Conservation (phyloP, 2,888 invertebrate species). For the Liposcelis brunnea region DNA sequence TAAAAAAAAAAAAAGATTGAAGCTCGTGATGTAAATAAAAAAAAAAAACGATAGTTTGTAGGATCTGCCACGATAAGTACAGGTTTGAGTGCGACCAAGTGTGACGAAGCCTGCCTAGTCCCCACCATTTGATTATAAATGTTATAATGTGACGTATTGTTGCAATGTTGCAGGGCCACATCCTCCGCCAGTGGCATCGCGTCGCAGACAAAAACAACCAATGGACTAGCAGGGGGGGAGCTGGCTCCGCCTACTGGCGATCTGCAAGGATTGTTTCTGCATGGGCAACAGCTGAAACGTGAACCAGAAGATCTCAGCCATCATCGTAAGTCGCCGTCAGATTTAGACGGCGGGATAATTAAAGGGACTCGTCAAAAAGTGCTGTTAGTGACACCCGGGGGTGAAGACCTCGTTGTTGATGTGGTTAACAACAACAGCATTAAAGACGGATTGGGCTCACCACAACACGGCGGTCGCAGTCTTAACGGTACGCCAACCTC, state of each 20-base stretch:
- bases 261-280: conserved; percentile 35
- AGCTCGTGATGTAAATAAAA: no score
- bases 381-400: conserved; percentile 28
- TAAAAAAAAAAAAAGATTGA: no score
- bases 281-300: conserved; percentile 35
- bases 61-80: conserved; percentile 42
- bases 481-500: conserved; percentile 49
- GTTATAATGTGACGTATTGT: no score
- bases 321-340: conserved; percentile 31
- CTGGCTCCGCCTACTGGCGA: conserved; percentile 31
- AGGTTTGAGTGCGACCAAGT: conserved; percentile 34
- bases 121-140: no score
- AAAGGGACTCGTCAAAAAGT: conserved; percentile 23
- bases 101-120: neutral
- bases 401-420: conserved; percentile 30
- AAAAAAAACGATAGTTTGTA: conserved; percentile 42
- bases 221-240: conserved; percentile 45
- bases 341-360: neutral
- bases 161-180: conserved; percentile 27
- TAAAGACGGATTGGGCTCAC: conserved; percentile 42
- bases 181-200: conserved; percentile 32
- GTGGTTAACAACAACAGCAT: conserved; percentile 31
- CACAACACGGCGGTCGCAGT: conserved; percentile 48
- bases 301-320: conserved; percentile 67
- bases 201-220: conserved; percentile 50